phyloP scores from a whole-genome alignment of 2,888 invertebrate genomes.

The Andrena fulva region DNA sequence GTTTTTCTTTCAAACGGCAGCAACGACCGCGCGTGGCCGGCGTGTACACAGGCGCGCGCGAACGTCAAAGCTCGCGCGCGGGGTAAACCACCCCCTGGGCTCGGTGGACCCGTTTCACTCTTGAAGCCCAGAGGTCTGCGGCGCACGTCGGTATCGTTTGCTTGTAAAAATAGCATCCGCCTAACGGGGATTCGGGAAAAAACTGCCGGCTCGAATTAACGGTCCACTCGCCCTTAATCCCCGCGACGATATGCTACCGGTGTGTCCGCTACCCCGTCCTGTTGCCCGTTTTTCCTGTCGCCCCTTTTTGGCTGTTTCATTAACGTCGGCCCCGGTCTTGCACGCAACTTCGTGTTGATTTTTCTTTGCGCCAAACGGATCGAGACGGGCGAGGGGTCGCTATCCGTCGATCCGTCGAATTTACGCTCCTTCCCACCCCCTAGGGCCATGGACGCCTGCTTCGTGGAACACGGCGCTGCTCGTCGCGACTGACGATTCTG shows the following conservation, averaged over 20 bases:
- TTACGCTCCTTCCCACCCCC: conserved; percentile 29
- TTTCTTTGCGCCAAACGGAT: conserved; percentile 56
- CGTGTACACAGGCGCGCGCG: conserved; percentile 27
- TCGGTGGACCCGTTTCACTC: conserved; percentile 26
- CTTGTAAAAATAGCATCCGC: conserved; percentile 80
- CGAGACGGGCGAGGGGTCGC: conserved; percentile 34
- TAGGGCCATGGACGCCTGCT: neutral
- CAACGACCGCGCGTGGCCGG: neutral
- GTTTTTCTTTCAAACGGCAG: conserved; percentile 42
- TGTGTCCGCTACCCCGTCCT: conserved; percentile 32
- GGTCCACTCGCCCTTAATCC: conserved; percentile 71
- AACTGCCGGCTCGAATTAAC: conserved; percentile 77
- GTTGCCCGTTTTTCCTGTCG: conserved; percentile 25
- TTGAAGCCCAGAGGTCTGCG: conserved; percentile 28
- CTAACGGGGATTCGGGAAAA: conserved; percentile 78
- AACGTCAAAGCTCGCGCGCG: conserved; percentile 46
- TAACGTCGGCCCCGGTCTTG: conserved; percentile 49
- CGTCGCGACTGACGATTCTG: neutral
- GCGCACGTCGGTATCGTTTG: conserved; percentile 74
- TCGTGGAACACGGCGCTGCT: neutral
- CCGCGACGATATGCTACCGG: conserved; percentile 61
- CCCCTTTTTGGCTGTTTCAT: conserved; percentile 59
- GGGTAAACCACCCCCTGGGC: conserved; percentile 40
- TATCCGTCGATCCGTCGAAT: conserved; percentile 44
- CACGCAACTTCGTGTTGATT: conserved; percentile 59